Percentiles rank a stretch among this genome's conserved stretches.
Conservation (phyloP, 1,140 invertebrate genomes). For the Lasaia peninsularis region DNA sequence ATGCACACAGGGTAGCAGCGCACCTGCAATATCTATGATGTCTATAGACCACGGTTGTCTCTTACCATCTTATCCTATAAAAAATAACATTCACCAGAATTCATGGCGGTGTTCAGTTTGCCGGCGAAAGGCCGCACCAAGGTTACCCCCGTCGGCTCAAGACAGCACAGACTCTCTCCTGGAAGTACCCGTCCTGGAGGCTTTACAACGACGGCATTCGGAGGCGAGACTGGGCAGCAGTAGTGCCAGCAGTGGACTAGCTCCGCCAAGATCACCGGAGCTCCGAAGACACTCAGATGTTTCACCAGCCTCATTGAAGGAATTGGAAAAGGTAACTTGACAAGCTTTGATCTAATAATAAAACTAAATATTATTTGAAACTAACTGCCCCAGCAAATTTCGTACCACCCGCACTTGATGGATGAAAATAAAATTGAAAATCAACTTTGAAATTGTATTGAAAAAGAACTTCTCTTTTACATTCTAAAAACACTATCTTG, state of each 20-base stretch:
- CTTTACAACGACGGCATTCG: slow-evolving; percentile 86
- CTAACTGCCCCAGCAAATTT: no score
- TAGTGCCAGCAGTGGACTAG: slow-evolving; percentile 77
- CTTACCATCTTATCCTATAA: no score
- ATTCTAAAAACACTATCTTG: no score
- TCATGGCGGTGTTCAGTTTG: slow-evolving; percentile 89
- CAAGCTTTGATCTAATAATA: background rate
- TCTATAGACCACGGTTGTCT: no score
- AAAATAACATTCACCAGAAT: slow-evolving; percentile 70
- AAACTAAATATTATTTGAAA: no score
- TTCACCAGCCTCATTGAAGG: slow-evolving; percentile 89
- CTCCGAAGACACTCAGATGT: slow-evolving; percentile 88
- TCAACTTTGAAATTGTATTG: no score
- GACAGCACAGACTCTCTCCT: slow-evolving; percentile 88
- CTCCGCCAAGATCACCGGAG: slow-evolving; percentile 87
- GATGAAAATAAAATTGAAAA: no score
- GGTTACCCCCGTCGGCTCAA: slow-evolving; percentile 83
- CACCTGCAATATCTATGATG: no score
- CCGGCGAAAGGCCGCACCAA: slow-evolving; percentile 86
- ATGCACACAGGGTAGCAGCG: background rate
- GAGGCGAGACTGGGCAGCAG: slow-evolving; percentile 84
- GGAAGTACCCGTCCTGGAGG: slow-evolving; percentile 86
- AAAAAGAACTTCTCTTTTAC: no score
- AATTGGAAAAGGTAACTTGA: slow-evolving; percentile 85
- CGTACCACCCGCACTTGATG: no score